Conservation (phyloP, 1,140 invertebrate genomes). For the Polypedilum vanderplanki region DNA sequence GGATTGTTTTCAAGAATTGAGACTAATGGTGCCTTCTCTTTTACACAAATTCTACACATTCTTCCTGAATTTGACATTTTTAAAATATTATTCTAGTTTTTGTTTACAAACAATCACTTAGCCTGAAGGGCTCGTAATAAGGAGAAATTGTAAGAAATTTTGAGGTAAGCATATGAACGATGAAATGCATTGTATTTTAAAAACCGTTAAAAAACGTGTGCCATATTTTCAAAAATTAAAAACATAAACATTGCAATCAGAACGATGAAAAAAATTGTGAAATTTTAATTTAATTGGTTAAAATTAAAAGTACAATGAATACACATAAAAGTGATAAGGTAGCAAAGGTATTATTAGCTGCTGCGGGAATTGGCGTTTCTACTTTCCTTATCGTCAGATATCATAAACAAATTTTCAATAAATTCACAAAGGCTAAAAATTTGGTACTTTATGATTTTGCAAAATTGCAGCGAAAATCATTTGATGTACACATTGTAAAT, state of each 20-base stretch:
- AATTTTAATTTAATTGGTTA: not conserved
- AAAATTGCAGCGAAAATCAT: not conserved
- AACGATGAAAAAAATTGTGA: not conserved
- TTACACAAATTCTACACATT: not conserved
- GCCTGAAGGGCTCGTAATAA: no score
- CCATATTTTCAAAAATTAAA: not conserved
- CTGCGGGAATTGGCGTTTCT: not conserved
- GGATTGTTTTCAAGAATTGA: not conserved
- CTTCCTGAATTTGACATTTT: not conserved
- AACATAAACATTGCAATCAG: not conserved
- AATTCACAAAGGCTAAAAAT: not conserved
- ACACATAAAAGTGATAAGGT: not conserved
- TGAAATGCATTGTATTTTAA: not conserved
- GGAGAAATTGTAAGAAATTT: no score
- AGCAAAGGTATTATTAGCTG: not conserved
- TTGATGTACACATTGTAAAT: not conserved
- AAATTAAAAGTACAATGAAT: not conserved
- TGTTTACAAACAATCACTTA: no score
- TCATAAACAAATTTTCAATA: not conserved
- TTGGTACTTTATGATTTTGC: not conserved
- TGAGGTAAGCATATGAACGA: not conserved
- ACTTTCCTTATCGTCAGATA: not conserved
- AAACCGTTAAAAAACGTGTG: not conserved
- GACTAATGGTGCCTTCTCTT: not conserved
- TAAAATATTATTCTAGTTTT: not conserved